Evolutionary conservation across 2,113 vertebrate species (phyloP), one percentile per base, ranked within the genome.

Genomic region (Promerops cafer): DNA sequence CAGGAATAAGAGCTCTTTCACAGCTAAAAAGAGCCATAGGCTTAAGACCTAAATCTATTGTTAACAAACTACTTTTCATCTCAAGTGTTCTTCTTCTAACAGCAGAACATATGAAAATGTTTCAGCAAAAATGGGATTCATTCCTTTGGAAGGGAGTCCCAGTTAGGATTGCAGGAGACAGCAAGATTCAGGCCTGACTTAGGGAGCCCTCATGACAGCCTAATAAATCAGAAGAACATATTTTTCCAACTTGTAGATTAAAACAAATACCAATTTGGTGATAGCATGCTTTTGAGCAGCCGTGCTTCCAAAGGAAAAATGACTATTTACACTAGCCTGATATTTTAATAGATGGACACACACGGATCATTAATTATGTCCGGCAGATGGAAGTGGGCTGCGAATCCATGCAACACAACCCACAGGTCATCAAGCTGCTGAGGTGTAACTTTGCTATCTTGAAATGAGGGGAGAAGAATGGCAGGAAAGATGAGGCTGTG

Each of bases 241-340:
- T 91, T 92, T 95, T 78, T 92, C 83, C 69, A 92, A 83, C 83
- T 86, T 84, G 72, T 37, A 93, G 93, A 92, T 91, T 94, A 95
- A 94, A 94, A 87, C 77, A 94, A 95, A 95, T 87, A 81, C 68
- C 93, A 91, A 2, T 91, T 93, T 70, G 83, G 72, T 92, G 91
- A 96, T 75, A 87, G 65, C 80, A 82, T 52, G 53, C 65, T 89
- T 64, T 53, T 45, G 77, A 89, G 86, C 64, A 81, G 89, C 64
- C 47, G 0, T 44, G 56, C 37, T 94, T 83, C 92, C 78, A 72
- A 65, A 78, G 49, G 59, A 61, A 83, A 83, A 93, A 53, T 8
- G 64, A 80, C 85, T 75, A 83, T 90, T 95, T 94, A 87, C 64
- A 70, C 68, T 63, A 92, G 59, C 22, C 78, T 40, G 68, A 70